phyloP scores from a whole-genome alignment of 2,113 vertebrate genomes.

The Lepisosteus oculatus region DNA sequence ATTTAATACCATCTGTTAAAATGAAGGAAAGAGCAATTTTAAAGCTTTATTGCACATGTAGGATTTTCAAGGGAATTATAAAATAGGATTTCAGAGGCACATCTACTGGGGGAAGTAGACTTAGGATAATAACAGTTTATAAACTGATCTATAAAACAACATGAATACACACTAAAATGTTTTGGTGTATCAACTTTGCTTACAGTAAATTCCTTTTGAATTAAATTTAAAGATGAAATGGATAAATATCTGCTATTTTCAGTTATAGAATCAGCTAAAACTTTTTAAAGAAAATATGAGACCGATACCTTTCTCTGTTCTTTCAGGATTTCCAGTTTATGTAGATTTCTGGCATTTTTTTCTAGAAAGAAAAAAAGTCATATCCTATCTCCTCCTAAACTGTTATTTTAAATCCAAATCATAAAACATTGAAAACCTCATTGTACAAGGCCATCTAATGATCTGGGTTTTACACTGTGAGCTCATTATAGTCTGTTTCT shows the following conservation, averaged over 20 bases:
- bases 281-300: too few relatives aligned
- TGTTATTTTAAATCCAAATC: too few relatives aligned
- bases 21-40: slow-evolving; percentile 17
- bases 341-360: too few relatives aligned
- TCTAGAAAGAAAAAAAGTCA: too few relatives aligned
- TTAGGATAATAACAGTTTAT: slow-evolving; percentile 13
- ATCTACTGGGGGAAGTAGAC: slow-evolving; percentile 18
- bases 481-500: slow-evolving; percentile 33
- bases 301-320: too few relatives aligned
- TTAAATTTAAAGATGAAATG: slow-evolving; percentile 9
- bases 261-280: neutral
- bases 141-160: too few relatives aligned
- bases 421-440: too few relatives aligned
- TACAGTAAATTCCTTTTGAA: slow-evolving; percentile 9
- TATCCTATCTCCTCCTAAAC: too few relatives aligned
- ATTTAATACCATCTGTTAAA: neutral
- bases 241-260: neutral
- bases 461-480: slow-evolving; percentile 20
- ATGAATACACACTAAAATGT: too few relatives aligned
- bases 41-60: slow-evolving; percentile 20
- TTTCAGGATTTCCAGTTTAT: too few relatives aligned
- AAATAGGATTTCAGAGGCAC: slow-evolving; percentile 21
- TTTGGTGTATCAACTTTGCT: neutral
- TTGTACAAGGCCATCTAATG: slow-evolving; percentile 13
- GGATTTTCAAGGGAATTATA: slow-evolving; percentile 20